These are phyloP conservation scores for Zaprionus kolodkinae DNA, from an alignment of 1,140 invertebrate genomes.

Conservation along the genomic window DNA sequence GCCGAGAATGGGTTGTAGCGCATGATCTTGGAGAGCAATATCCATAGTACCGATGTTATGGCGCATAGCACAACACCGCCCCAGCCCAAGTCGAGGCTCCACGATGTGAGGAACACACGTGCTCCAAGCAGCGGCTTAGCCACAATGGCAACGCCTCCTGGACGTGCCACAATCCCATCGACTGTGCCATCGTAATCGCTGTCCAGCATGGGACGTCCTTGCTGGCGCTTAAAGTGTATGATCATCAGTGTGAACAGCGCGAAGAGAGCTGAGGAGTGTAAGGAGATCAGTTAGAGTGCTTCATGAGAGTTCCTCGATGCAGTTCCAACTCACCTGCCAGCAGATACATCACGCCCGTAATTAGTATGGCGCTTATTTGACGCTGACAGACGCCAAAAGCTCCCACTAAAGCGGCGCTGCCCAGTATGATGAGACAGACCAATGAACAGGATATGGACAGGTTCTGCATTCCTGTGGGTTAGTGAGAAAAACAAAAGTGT, in stretches of 20 bases:
- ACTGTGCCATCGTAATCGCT: slow-evolving; percentile 87
- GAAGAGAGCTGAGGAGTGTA: slow-evolving; percentile 89
- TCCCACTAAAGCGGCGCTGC: slow-evolving; percentile 92
- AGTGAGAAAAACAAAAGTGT: neutral
- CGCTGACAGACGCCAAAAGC: slow-evolving; percentile 93
- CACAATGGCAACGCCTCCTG: slow-evolving; percentile 80
- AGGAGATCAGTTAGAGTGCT: neutral
- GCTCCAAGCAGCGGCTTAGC: slow-evolving; percentile 86
- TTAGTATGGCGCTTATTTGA: slow-evolving; percentile 94
- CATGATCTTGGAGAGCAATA: slow-evolving; percentile 94
- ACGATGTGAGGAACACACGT: slow-evolving; percentile 90
- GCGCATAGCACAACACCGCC: slow-evolving; percentile 91
- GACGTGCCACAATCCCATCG: slow-evolving; percentile 88
- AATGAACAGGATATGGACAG: slow-evolving; percentile 95
- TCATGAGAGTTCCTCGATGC: neutral
- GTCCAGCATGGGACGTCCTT: slow-evolving; percentile 86
- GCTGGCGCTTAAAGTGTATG: slow-evolving; percentile 93
- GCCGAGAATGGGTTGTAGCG: slow-evolving; percentile 92
- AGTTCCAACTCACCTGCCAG: slow-evolving; percentile 89
- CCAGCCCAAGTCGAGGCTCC: slow-evolving; percentile 93
- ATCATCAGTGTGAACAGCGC: slow-evolving; percentile 95
- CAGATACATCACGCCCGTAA: slow-evolving; percentile 96
- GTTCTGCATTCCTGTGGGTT: slow-evolving; percentile 94
- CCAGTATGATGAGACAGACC: slow-evolving; percentile 94
- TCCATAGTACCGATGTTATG: slow-evolving; percentile 92